Evolutionary conservation across 2,888 invertebrate genomes (phyloP).

Genomic region (Tetragnatha montana): DNA sequence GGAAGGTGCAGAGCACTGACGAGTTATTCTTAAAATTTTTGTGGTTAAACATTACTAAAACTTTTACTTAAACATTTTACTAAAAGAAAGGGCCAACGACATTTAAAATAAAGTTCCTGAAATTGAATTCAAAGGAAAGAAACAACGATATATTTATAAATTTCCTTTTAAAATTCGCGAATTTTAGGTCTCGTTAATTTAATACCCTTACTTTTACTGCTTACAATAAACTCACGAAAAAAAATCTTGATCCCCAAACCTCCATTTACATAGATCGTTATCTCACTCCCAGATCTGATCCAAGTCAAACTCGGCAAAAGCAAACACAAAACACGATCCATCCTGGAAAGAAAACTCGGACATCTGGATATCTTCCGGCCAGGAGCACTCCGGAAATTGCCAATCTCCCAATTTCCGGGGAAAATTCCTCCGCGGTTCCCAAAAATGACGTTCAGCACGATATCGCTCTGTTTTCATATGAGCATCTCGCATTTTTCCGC

Average conservation of each 20-base stretch:
- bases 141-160: too few relatives aligned
- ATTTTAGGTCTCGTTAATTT: too few relatives aligned
- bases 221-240: background rate
- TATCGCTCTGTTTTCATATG: constrained; percentile 10
- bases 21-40: too few relatives aligned
- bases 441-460: constrained; percentile 48
- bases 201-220: too few relatives aligned
- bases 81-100: too few relatives aligned
- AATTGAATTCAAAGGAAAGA: too few relatives aligned
- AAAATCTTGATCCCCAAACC: background rate
- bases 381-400: constrained; percentile 59
- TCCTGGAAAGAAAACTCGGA: constrained; percentile 44
- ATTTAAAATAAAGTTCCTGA: too few relatives aligned
- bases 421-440: constrained; percentile 57
- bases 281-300: background rate
- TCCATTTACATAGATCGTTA: background rate
- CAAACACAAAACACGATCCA: constrained; percentile 40
- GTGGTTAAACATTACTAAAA: too few relatives aligned
- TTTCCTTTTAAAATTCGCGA: too few relatives aligned
- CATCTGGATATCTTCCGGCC: constrained; percentile 62
- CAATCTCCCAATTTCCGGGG: constrained; percentile 61
- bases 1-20: too few relatives aligned
- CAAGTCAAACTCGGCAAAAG: constrained; percentile 24
- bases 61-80: too few relatives aligned
- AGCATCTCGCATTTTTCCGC: constrained; percentile 2